A percentile compares a stretch with the other conserved stretches of the same genome.
phyloP scores from a whole-genome alignment of 2,113 vertebrate species.

The Bambusicola thoracicus region DNA sequence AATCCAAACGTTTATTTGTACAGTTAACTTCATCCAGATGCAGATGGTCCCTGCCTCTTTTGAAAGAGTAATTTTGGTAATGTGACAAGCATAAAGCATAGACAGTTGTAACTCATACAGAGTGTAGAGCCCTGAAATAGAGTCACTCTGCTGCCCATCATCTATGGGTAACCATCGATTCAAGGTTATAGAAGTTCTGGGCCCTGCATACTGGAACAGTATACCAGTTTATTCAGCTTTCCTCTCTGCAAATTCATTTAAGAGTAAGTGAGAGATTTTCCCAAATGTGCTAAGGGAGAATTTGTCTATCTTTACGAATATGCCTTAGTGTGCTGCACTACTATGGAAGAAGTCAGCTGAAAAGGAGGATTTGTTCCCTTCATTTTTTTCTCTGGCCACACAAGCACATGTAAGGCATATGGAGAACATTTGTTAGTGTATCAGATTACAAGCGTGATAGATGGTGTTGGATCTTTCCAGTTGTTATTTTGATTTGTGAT shows the following conservation, averaged over 20 bases:
- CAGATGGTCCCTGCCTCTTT: background rate
- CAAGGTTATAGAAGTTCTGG: background rate
- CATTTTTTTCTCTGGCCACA: background rate
- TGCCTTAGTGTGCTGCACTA: background rate
- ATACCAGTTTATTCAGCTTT: background rate
- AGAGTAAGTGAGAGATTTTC: background rate
- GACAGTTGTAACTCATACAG: background rate
- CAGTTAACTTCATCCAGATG: constrained; percentile 33
- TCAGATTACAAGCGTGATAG: background rate
- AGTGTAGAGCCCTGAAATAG: background rate
- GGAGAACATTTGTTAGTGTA: background rate
- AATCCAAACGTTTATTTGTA: constrained; percentile 12
- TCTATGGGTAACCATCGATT: background rate
- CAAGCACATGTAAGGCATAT: background rate
- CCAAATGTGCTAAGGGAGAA: background rate
- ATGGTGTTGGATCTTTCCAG: background rate
- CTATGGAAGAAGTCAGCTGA: background rate
- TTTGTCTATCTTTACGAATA: background rate
- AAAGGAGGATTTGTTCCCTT: background rate
- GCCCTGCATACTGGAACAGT: background rate
- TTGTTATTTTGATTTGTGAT: background rate
- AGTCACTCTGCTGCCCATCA: background rate
- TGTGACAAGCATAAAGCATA: background rate
- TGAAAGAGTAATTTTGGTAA: constrained; percentile 8
- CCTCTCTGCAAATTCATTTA: background rate